phyloP scores from a whole-genome alignment of 23 tunicate species.

The Oikopleura vanhoeffeni region DNA sequence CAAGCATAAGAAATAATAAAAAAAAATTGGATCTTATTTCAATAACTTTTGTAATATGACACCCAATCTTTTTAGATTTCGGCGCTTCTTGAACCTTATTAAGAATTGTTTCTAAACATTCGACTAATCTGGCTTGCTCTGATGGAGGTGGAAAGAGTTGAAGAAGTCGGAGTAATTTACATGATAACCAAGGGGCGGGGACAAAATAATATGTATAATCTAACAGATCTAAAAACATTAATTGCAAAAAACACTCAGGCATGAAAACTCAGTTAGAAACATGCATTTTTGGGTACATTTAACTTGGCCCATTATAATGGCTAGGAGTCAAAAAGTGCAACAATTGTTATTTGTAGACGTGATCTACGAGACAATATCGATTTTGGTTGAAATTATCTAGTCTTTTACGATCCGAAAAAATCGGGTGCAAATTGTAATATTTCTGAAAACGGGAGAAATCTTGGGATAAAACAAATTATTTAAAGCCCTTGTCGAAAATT shows the following conservation, averaged over 20 bases:
- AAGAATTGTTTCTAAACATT: slow-evolving; percentile 80
- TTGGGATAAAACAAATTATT: too few species aligned
- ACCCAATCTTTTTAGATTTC: slow-evolving; percentile 82
- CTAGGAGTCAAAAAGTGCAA: background rate
- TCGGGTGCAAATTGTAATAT: too few species aligned
- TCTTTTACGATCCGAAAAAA: too few species aligned
- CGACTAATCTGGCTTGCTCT: slow-evolving; percentile 56
- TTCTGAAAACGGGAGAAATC: too few species aligned
- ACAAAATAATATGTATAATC: slow-evolving; percentile 95
- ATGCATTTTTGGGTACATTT: too few species aligned
- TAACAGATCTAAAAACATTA: slow-evolving; percentile 25
- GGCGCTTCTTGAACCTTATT: slow-evolving; percentile 93
- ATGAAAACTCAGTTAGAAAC: background rate
- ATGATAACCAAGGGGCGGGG: slow-evolving; percentile 96
- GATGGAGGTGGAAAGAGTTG: slow-evolving; percentile 77
- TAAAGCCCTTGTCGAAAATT: too few species aligned
- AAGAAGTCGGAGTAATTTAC: slow-evolving; percentile 54
- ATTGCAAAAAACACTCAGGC: background rate
- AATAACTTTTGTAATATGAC: too few species aligned
- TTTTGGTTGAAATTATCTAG: too few species aligned
- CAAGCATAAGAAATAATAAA: too few species aligned
- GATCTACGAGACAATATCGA: too few species aligned
- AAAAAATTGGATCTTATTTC: too few species aligned
- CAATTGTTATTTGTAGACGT: background rate
- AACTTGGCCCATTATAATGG: background rate